Evolutionary conservation across 2,797 vertebrate species (phyloP).

Genomic region (Rousettus madagascariensis): DNA sequence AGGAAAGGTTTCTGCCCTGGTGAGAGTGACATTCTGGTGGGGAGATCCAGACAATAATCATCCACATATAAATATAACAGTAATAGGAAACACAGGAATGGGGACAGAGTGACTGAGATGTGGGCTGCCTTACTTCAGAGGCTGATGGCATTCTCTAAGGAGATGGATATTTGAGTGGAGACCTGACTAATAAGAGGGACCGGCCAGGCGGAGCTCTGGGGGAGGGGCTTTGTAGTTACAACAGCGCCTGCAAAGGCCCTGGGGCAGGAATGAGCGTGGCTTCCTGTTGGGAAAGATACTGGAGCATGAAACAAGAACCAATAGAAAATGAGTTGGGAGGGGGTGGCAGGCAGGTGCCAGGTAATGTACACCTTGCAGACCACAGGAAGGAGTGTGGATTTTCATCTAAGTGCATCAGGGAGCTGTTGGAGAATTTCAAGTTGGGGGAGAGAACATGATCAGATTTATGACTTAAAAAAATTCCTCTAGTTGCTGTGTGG

Average conservation of each 20-base stretch:
- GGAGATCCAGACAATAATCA: background rate
- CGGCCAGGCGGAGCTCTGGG: background rate
- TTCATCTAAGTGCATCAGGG: background rate
- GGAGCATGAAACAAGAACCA: background rate
- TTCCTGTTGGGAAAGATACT: background rate
- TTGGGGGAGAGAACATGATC: background rate
- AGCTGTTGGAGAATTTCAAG: background rate
- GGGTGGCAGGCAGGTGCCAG: background rate
- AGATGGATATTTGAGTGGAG: background rate
- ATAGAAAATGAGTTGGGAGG: background rate
- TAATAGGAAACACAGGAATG: fast-evolving
- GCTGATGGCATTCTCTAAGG: background rate
- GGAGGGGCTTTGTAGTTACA: background rate
- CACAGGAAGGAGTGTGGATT: background rate
- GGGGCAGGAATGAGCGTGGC: background rate
- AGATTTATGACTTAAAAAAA: background rate
- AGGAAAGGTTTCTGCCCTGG: background rate
- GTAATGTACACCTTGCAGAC: background rate
- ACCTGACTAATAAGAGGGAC: background rate
- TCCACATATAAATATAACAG: background rate
- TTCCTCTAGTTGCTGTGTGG: background rate
- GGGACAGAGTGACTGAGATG: background rate
- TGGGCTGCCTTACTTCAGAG: background rate
- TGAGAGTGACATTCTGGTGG: background rate
- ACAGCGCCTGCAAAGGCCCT: background rate